Evolutionary conservation across 2,888 invertebrate species (phyloP), one percentile per base, ranked within the genome.

Genomic region (Cephonodes hylas): DNA sequence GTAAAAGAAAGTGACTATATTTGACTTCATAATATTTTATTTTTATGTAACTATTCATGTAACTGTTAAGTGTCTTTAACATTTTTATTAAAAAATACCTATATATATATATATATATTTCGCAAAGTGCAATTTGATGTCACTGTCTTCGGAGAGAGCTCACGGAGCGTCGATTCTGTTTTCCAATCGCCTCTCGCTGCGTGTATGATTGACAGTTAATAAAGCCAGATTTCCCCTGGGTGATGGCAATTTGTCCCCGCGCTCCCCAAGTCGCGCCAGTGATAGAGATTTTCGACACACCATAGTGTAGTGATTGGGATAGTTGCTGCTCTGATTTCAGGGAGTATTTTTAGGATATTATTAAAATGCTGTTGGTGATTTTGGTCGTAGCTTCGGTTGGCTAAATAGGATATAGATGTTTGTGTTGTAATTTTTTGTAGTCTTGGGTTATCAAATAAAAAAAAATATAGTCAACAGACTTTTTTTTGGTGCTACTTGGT

Each of bases 171-270:
- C 27, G 27, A 48, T 48, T 48, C 31, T 10, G 18, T 53, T 31
- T 53, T 62, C 64, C 66, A 63, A 66, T 65, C 65, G 56, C 53
- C 18, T 27, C 22, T 20, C 45, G 22, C 42, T 46, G 46, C 27
- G 31, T 53, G 61, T 66, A 80, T 89, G 89, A 89, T 86, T 89
- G 89, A 89, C 89, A 89, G 88, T 80, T 89, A 89, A 89, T 89
- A 89, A 88, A 84, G 73, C 68, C 64, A 86, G 85, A 89, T 89
- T 89, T 89, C 89, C 89, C 89, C 65, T 64, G 87, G 77, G 89
- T 68, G 15, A 25, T 58, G 53, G 73, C 86, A 85, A 86, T 86
- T 86, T 87, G 87, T 84, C 83, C 84, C 84, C 77, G n/a, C 64
- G 44, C 56, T 13, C 25, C 13, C 22, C 15, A 18, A 20, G 4